Conservation (phyloP, 2,113 vertebrate genomes). For the Tenebrosternarchus preto region DNA sequence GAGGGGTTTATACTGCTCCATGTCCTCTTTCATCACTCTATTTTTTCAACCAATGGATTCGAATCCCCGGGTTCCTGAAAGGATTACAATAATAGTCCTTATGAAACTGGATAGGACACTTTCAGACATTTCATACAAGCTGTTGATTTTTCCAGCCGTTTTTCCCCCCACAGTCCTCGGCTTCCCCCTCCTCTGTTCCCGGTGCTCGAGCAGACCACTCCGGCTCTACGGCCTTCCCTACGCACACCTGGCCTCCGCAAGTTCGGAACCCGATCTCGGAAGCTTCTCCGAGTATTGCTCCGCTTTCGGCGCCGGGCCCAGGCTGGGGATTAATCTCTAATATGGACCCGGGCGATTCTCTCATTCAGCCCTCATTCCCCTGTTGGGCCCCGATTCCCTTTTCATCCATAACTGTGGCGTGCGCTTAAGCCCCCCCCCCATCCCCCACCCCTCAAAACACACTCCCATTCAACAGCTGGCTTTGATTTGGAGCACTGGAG, state of each 20-base stretch:
- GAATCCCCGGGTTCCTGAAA: conserved; percentile 45
- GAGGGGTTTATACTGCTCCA: conserved; percentile 33
- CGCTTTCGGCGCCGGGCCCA: conserved; percentile 13
- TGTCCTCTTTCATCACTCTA: conserved; percentile 49
- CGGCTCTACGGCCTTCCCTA: not conserved
- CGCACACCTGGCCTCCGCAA: conserved; percentile 19
- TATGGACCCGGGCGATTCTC: conserved; percentile 33
- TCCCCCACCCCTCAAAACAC: no score
- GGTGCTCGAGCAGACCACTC: no score
- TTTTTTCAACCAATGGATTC: conserved; percentile 43
- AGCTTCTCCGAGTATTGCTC: conserved; percentile 43
- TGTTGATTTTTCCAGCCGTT: conserved; percentile 50
- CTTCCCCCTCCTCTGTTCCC: no score
- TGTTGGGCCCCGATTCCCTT: conserved; percentile 30
- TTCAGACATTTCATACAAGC: conserved; percentile 43
- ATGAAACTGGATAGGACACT: conserved; percentile 46
- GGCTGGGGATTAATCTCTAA: conserved; percentile 45
- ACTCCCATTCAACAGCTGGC: conserved; percentile 42
- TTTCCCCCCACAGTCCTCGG: conserved; percentile 28
- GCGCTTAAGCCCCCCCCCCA: no score
- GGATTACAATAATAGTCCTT: conserved; percentile 50
- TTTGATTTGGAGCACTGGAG: conserved; percentile 35
- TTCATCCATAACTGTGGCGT: conserved; percentile 32
- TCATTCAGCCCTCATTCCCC: conserved; percentile 15
- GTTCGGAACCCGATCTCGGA: conserved; percentile 47